Evolutionary conservation across 2,888 invertebrate species (phyloP), one percentile per base, ranked within the genome.

Genomic region (Leptinotarsa tumamoca): DNA sequence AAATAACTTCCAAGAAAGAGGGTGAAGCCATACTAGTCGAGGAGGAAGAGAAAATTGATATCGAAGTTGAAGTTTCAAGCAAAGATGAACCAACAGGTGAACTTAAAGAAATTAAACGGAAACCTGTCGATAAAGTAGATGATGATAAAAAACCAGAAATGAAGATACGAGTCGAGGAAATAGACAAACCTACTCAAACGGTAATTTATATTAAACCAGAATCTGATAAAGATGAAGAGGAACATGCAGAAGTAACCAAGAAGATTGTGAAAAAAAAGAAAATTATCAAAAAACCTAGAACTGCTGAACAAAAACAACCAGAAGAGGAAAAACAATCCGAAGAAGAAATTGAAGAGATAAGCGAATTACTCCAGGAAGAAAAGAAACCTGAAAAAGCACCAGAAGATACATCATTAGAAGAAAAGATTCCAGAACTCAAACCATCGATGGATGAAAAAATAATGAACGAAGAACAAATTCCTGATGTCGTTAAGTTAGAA

Each of bases 401-500:
- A 75, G 76, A 85, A 72, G 82, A 83, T 56, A 73, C 79, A 17
- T 33, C 80, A 10, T 66, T 23, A 13, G 68, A 67, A 71, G 52
- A 74, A 71, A n/a, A 81, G 67, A 66, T 13, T 75, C 70, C 67
- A 66, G 54, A 79, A 70, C 14, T 78, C 71, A 69, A 72, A 68
- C 71, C 75, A 66, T 71, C 74, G 51, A 17, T 21, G 33, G 70
- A 56, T 68, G 75, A 67, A 18, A 78, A 82, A 76, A 74, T 78
- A 70, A 58, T 78, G 49, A 91, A 93, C 10, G 10, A 10, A 43
- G 43, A 43, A 43, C 10, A 43, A 10, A 10, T 43, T 43, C 91
- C 92, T 49, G 84, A 82, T 77, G 80, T 90, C 17, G 92, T 93
- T 0, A 91, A 91, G 73, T 92, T 93, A 82, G 91, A 92, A 74